A percentile compares a stretch with the other conserved stretches of the same genome.
phyloP scores from a whole-genome alignment of 2,888 invertebrate species.

The Tenthredo mesomela region DNA sequence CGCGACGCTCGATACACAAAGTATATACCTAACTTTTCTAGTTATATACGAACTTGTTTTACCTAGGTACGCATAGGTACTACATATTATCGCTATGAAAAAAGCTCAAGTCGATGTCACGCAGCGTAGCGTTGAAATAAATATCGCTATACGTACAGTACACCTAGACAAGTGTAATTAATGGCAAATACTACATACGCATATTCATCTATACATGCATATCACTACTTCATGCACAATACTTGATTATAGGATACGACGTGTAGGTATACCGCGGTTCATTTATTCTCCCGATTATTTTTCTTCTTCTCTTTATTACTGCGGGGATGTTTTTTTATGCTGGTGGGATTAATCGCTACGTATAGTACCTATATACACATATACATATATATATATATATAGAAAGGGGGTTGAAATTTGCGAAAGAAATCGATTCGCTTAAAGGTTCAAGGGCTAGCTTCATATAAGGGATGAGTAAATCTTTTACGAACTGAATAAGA shows the following conservation, averaged over 20 bases:
- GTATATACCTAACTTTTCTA: background rate
- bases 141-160: background rate
- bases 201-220: background rate
- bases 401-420: background rate
- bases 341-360: background rate
- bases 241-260: background rate
- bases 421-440: constrained; percentile 12
- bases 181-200: background rate
- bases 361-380: background rate
- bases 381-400: background rate
- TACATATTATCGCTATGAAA: background rate
- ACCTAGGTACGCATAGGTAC: background rate
- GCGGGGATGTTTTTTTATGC: background rate
- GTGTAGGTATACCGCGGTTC: background rate
- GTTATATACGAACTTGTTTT: background rate
- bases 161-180: background rate
- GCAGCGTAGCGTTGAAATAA: background rate
- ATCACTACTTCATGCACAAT: background rate
- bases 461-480: background rate
- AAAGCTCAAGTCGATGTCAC: constrained; percentile 27
- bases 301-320: background rate
- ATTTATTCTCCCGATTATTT: too few relatives aligned
- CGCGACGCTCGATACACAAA: constrained; percentile 44
- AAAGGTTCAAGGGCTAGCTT: constrained; percentile 1
- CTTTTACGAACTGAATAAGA: background rate